Conservation (phyloP, 2,888 invertebrate genomes). For the Chrysomela aeneicollis region DNA sequence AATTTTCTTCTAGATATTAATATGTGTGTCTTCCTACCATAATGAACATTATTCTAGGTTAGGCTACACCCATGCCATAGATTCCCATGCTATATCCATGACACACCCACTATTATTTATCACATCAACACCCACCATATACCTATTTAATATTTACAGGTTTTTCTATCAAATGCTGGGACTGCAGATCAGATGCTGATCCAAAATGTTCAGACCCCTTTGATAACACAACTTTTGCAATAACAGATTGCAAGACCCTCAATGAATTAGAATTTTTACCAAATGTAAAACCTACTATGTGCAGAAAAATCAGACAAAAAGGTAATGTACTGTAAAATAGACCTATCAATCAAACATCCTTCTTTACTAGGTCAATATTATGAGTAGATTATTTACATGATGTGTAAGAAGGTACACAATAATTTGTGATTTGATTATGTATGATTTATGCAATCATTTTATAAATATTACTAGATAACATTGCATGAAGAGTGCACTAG, state of each 20-base stretch:
- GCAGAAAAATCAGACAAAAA: constrained; percentile 91
- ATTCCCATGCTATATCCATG: background rate
- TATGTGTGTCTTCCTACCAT: background rate
- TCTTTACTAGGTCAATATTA: too few species aligned
- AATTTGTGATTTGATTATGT: too few species aligned
- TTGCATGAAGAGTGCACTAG: too few species aligned
- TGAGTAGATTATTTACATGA: too few species aligned
- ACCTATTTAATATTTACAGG: constrained; percentile 60
- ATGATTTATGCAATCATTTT: too few species aligned
- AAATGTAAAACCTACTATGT: constrained; percentile 77
- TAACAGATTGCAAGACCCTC: constrained; percentile 69
- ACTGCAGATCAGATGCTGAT: constrained; percentile 87
- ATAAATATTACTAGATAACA: too few species aligned
- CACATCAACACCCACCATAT: too few species aligned
- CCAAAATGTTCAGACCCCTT: constrained; percentile 93
- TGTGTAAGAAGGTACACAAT: background rate
- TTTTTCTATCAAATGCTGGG: constrained; percentile 85
- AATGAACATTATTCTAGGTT: background rate
- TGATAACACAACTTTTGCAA: constrained; percentile 87
- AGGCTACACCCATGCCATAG: constrained; percentile 22
- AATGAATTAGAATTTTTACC: constrained; percentile 69
- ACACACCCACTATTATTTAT: background rate
- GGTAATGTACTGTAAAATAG: too few species aligned
- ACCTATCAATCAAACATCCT: too few species aligned
- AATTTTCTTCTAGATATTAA: too few species aligned